phyloP scores from a whole-genome alignment of 2,888 invertebrate genomes.

The Linnaemya tessellans region DNA sequence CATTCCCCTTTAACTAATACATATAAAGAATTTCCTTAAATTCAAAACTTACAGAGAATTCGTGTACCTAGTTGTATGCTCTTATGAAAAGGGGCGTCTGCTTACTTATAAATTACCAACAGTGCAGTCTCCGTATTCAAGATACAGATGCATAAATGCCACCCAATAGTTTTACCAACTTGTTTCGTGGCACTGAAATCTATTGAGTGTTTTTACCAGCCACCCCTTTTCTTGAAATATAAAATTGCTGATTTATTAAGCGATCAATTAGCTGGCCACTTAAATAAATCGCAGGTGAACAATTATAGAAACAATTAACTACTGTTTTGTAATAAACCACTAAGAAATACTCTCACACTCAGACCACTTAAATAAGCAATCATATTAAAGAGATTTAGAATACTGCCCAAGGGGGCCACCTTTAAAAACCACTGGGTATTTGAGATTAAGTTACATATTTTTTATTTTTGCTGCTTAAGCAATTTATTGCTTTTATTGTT shows the following conservation, averaged over 20 bases:
- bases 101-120: not conserved
- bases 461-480: not conserved
- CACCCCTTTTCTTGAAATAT: too few species aligned
- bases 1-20: not conserved
- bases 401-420: not conserved
- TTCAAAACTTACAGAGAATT: not conserved
- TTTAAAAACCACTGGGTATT: not conserved
- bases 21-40: not conserved
- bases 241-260: too few species aligned
- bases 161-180: too few species aligned
- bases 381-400: not conserved
- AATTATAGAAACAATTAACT: too few species aligned
- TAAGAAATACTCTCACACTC: too few species aligned
- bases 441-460: not conserved
- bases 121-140: not conserved
- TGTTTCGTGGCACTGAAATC: too few species aligned
- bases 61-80: not conserved
- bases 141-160: too few species aligned
- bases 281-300: too few species aligned
- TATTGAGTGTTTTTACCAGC: too few species aligned
- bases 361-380: too few species aligned
- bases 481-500: conserved; percentile 32
- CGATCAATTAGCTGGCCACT: too few species aligned
- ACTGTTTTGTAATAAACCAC: too few species aligned
- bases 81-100: not conserved